Conservation (phyloP, 2,888 invertebrate species). For the Litoditis marina region DNA sequence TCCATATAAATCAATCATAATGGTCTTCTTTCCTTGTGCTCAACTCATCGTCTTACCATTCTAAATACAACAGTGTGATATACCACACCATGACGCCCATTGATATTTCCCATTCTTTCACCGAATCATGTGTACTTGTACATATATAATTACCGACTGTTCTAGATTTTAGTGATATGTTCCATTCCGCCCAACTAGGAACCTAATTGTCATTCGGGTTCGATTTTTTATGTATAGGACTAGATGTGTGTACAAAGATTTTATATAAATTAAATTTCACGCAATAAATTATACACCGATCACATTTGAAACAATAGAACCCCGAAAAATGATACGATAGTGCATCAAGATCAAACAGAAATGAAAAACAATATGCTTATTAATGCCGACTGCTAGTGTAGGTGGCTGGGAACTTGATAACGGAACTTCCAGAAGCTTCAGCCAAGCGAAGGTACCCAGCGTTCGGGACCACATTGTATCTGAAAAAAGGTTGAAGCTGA, state of each 20-base stretch:
- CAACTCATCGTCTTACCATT: too few species aligned
- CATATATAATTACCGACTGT: not conserved
- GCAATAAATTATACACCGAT: slow-evolving; percentile 2
- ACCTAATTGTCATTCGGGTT: slow-evolving; percentile 15
- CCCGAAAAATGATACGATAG: too few species aligned
- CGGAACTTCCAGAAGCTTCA: slow-evolving; percentile 75
- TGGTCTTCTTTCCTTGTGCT: too few species aligned
- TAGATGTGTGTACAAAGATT: not conserved
- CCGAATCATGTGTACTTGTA: not conserved
- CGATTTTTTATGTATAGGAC: too few species aligned
- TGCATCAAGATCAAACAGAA: not conserved
- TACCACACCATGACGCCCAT: too few species aligned
- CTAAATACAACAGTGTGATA: too few species aligned
- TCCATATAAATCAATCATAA: too few species aligned
- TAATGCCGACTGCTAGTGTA: slow-evolving; percentile 70
- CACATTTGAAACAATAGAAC: too few species aligned
- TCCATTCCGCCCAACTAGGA: slow-evolving; percentile 12
- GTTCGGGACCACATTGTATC: slow-evolving; percentile 87
- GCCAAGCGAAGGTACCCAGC: slow-evolving; percentile 89
- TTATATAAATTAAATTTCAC: not conserved
- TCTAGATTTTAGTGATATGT: slow-evolving; percentile 6
- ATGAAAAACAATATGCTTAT: not conserved
- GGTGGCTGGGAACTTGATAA: slow-evolving; percentile 83
- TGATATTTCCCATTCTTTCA: too few species aligned
- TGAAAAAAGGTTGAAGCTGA: too few species aligned